These are phyloP conservation scores for Chromis chromis DNA, from an alignment of 2,797 vertebrate genomes.

Conservation along the genomic window DNA sequence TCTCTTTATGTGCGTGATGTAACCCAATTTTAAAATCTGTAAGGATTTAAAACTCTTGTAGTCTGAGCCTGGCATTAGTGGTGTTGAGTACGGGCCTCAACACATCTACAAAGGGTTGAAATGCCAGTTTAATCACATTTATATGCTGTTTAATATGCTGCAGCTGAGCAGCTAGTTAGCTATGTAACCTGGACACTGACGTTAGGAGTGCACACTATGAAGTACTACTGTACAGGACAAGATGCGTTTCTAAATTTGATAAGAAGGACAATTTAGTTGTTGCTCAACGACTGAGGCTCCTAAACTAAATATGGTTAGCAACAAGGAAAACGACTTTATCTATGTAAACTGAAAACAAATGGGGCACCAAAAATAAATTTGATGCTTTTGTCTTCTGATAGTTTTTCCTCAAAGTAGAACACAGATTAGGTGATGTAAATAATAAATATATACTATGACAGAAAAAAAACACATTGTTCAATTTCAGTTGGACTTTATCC, in stretches of 20 bases:
- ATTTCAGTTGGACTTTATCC: background rate
- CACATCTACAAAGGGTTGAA: background rate
- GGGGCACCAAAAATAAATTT: too few species aligned
- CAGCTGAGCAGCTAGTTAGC: background rate
- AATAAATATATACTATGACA: background rate
- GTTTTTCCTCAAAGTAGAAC: background rate
- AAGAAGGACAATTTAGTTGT: background rate
- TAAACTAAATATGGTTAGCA: background rate
- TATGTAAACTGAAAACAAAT: background rate
- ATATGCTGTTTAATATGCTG: background rate
- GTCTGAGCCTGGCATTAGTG: background rate
- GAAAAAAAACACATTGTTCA: background rate
- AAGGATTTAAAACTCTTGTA: too few species aligned
- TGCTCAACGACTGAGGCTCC: background rate
- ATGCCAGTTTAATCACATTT: background rate
- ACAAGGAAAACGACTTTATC: background rate
- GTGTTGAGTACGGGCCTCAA: background rate
- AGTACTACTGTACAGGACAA: background rate
- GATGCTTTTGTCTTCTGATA: background rate
- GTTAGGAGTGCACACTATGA: background rate
- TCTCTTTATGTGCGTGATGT: too few species aligned
- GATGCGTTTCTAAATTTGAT: background rate
- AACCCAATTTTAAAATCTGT: too few species aligned
- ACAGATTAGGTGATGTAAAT: background rate
- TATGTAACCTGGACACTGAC: background rate